Evolutionary conservation across 1,140 invertebrate genomes (phyloP), one percentile per base, ranked within the genome.

Genomic region (Musca domestica): DNA sequence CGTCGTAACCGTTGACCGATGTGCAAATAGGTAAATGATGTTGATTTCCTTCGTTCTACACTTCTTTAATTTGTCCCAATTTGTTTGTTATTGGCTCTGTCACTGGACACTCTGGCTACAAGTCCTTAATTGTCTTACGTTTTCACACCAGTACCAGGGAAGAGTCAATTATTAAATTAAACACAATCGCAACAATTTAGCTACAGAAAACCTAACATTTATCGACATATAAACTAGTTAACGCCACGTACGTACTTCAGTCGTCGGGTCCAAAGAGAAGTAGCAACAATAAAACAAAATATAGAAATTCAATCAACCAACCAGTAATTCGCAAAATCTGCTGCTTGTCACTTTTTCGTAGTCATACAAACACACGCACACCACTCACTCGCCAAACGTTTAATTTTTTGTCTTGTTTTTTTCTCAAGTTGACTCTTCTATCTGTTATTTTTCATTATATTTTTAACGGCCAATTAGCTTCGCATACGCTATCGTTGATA

Each of bases 161-260:
- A 41, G 34, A 41, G 4, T 41, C 34, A 41, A 41, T 41, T 41
- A 41, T 41, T 41, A 41, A 41, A 41, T 41, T 41, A 41, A 41
- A 12, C 34, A 41, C 34, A 41, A 41, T 41, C 10, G 34, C 34
- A 41, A 41, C 34, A 41, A 41, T 41, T 12, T 41, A 5, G 12
- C 34, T 41, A 41, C 5, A 41, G 34, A 41, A 41, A 41, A 41
- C 2, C 34, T 41, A 41, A 41, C 34, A 41, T 10, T 41, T 41
- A 41, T 41, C 34, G 34, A 41, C 34, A 41, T 7, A 2, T 41
- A 41, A 41, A 41, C 34, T 5, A 41, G 34, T 61, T 61, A 34
- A 61, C 56, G 56, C 56, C 56, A 61, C 56, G 56, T 61, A 61
- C 56, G 34, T 61, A 56, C 52, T 61, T 41, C 27, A 30, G 27